Base-by-base conservation (phyloP, 2,888 invertebrate genomes). In the Endomychus coccineus region DNA sequence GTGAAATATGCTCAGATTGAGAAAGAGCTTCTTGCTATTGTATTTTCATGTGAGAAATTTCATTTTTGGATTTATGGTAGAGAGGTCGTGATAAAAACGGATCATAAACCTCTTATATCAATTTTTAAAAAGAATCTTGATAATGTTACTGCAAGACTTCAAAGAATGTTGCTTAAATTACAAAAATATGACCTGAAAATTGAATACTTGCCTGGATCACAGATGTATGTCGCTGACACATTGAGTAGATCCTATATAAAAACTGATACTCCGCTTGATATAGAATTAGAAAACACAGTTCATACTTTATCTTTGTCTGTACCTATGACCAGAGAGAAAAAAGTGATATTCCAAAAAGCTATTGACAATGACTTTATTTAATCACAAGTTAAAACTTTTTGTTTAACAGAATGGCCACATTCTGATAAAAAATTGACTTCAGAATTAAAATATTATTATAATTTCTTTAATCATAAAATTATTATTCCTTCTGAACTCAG, bases 1-100 rank as follows among this genome's bases (percentile, higher is more conserved):
- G 16, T 29, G n/a, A 49, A 39, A 5, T 59, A 51, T 37, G 49
- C 56, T 9, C 55, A 56, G 39, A 59, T 60, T 11, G 58, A 61
- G 34, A 60, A 61, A 39, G 56, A 61, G 34, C 34, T 53, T 4
- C 28, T 56, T 10, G 51, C 52, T 1, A 59, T 60, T 23, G 46
- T 44, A 3, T 56, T 56, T 42, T 53, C 50, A 2, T 51, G 49
- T 34, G 34, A 44, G 22, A 55, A 52, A 36, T 59, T 59, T 43
- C 49, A 52, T 31, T 53, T 54, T 32, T 59, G 51, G 39, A 45
- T 59, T n/a, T 58, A 50, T 49, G 56, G 56, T 3, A 38, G 42
- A 31, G 28, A 40, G 31, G 34, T 55, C 2, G 29, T 32, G 4
- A 45, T 60, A 6, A 42, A 58, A 19, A 43, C 43, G 3, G 43